phyloP scores from a whole-genome alignment of 2,797 vertebrate genomes.

The Acipenser transmontanus region DNA sequence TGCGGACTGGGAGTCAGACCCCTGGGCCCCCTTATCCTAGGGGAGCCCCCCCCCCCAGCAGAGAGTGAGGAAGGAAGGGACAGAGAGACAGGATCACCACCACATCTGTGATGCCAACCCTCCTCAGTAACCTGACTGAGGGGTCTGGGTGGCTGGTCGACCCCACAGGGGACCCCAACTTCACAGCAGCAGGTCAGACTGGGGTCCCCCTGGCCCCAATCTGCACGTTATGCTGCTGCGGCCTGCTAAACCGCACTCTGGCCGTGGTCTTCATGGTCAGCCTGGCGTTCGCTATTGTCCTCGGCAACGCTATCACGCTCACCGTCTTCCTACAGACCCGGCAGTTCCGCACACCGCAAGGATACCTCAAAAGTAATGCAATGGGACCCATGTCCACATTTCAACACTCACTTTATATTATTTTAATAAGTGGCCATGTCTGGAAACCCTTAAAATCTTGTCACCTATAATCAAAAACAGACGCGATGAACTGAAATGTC shows the following conservation, averaged over 20 bases:
- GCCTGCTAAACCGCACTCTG: conserved; percentile 52
- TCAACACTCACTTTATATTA: too few relatives aligned
- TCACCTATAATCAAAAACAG: too few relatives aligned
- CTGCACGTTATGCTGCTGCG: conserved; percentile 57
- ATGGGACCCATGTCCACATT: too few relatives aligned
- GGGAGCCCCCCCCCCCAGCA: background rate
- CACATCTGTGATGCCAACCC: conserved; percentile 42
- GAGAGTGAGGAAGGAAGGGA: background rate
- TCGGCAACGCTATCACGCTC: conserved; percentile 71
- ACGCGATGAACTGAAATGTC: too few relatives aligned
- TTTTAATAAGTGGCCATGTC: too few relatives aligned
- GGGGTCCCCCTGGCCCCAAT: conserved; percentile 45
- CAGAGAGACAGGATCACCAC: background rate
- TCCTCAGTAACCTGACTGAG: conserved; percentile 36
- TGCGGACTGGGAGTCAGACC: conserved; percentile 30
- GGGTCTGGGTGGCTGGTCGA: conserved; percentile 28
- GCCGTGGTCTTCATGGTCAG: conserved; percentile 63
- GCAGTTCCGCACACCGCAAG: conserved; percentile 66
- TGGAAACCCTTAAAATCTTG: too few relatives aligned
- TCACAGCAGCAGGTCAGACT: conserved; percentile 30
- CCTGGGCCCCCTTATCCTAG: conserved; percentile 23
- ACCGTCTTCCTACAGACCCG: conserved; percentile 65
- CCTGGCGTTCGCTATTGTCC: conserved; percentile 61
- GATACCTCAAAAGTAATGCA: conserved; percentile 67
- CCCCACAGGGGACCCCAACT: conserved; percentile 35